Evolutionary conservation across 2,797 vertebrate species (phyloP).

Genomic region (Austrolebias charrua): DNA sequence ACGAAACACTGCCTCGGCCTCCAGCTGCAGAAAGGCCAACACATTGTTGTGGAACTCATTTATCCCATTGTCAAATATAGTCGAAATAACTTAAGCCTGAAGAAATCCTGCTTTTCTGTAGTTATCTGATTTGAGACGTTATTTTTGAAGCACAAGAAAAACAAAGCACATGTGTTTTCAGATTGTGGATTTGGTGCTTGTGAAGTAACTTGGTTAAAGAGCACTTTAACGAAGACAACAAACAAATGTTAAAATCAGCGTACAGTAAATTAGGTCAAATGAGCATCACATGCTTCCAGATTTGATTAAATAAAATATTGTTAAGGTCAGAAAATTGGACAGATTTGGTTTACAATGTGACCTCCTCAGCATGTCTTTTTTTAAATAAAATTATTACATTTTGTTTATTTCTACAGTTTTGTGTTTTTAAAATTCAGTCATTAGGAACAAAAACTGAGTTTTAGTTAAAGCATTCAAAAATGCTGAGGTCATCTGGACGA

Average conservation of each 20-base stretch:
- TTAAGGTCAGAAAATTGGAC: conserved; percentile 6
- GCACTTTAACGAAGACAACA: not conserved
- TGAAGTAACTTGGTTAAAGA: not conserved
- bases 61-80: too few relatives aligned
- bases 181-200: conserved; percentile 3
- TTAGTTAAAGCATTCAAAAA: not conserved
- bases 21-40: conserved; percentile 79
- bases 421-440: not conserved
- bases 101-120: too few relatives aligned
- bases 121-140: too few relatives aligned
- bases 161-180: not conserved
- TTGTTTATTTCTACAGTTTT: not conserved
- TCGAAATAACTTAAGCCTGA: too few relatives aligned
- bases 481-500: too few relatives aligned
- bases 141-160: too few relatives aligned
- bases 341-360: not conserved
- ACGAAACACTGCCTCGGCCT: conserved; percentile 96
- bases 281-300: not conserved
- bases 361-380: conserved; percentile 7
- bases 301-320: conserved; percentile 1
- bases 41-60: conserved; percentile 21
- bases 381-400: not conserved
- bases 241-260: conserved; percentile 15
- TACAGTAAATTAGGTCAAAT: not conserved
- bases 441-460: not conserved